Base-by-base conservation (phyloP, 1,140 invertebrate species). In the Nasonia giraulti region DNA sequence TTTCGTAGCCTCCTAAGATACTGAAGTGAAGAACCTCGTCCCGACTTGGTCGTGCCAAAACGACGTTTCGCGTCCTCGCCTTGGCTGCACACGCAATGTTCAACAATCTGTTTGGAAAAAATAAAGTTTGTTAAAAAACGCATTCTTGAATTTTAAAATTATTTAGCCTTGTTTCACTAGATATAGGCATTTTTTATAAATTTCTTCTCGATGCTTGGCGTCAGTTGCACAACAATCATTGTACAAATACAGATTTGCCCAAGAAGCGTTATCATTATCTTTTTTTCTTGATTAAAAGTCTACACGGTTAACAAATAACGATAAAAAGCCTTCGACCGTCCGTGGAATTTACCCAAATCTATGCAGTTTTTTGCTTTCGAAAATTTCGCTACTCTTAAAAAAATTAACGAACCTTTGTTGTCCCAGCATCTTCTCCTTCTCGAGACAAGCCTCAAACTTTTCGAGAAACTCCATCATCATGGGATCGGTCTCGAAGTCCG, bases 71-170 rank as follows among this genome's bases (percentile, higher is more conserved):
- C 84, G 97, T 96, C 84, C 98, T 94, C 0, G 99, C 98, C 92
- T 99, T 99, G 0, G 98, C 98, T 20, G 97, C 97, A 93, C 98
- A 99, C 4, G 98, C 98, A 88, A 99, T 98, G 90, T 99, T 99
- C 81, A 99, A 91, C 87, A 99, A 93, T 84, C 96, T 93, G 83
- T 86, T 80, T 62, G 55, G 20, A 7, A n/a, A 84, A 82, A 80
- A 68, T n/a, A 33, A 40, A 76, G 6, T 74, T 69, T 1, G 8
- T 23, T 71, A 71, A 47, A 7, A 37, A 73, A 14, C 14, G 6
- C 27, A 37, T 12, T 50, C 47, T 14, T 50, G 6, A 44, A 44
- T 50, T 50, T 50, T 1, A 50, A 50, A 14, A 17, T 12, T 50
- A 4, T 50, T 14, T 50, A 50, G 3, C 14, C 2, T 50, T 50